These are phyloP conservation scores for Heliocidaris erythrogramma DNA, from an alignment of 35 echinoderm and acorn worm genomes.

Conservation along the genomic window DNA sequence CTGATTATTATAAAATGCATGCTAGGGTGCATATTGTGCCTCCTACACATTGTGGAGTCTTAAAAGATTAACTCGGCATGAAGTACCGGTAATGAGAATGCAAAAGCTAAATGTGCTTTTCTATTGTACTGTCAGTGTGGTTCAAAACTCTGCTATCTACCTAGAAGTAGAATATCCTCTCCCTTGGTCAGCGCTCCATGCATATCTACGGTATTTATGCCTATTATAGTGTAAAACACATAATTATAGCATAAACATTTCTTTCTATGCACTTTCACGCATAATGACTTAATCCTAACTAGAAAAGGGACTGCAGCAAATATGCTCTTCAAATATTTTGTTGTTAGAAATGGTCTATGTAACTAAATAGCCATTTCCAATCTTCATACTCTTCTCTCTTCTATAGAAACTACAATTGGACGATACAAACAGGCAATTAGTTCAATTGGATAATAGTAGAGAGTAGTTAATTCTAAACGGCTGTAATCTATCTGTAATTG, in stretches of 20 bases:
- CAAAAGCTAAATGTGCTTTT: neutral
- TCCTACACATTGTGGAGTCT: neutral
- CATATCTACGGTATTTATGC: neutral
- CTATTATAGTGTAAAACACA: neutral
- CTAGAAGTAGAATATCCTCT: neutral
- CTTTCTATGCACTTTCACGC: neutral
- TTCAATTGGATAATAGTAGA: neutral
- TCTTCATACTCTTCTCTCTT: neutral
- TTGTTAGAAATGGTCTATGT: neutral
- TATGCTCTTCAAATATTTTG: neutral
- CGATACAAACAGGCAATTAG: neutral
- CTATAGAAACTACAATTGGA: neutral
- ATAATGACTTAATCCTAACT: neutral
- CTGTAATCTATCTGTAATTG: neutral
- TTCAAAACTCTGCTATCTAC: neutral
- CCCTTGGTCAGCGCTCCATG: neutral
- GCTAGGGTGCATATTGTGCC: neutral
- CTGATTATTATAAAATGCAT: neutral
- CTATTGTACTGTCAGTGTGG: neutral
- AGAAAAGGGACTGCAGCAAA: neutral
- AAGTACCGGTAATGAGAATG: neutral
- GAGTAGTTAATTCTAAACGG: neutral
- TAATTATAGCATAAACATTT: neutral
- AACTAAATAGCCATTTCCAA: neutral
- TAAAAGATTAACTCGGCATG: neutral